Conservation (phyloP, 1,140 invertebrate species). For the Eurosta solidaginis region DNA sequence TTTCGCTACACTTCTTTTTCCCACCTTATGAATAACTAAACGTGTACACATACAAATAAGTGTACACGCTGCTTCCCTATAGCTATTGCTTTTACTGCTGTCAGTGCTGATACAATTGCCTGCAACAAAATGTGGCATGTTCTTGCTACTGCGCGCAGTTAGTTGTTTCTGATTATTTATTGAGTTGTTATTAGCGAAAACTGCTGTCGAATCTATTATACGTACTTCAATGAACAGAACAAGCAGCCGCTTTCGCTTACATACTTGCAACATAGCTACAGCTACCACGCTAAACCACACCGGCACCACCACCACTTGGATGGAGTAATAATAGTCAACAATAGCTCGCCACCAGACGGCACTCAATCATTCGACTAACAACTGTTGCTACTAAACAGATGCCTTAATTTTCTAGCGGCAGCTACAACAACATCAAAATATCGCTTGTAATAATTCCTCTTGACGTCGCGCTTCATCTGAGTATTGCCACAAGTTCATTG, state of each 20-base stretch:
- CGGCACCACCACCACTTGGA: too few species aligned
- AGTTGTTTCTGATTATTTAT: constrained; percentile 21
- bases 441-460: background rate
- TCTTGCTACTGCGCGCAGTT: background rate
- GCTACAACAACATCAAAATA: background rate
- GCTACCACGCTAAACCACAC: background rate
- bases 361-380: background rate
- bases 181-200: constrained; percentile 20
- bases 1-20: too few species aligned
- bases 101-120: too few species aligned
- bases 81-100: too few species aligned
- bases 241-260: background rate
- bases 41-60: too few species aligned
- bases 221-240: too few species aligned
- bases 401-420: background rate
- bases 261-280: constrained; percentile 3
- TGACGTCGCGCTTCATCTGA: background rate
- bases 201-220: background rate
- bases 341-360: background rate
- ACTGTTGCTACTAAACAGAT: background rate
- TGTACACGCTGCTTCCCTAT: too few species aligned
- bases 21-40: too few species aligned
- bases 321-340: background rate
- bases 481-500: background rate
- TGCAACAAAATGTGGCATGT: background rate